Percentiles rank a stretch among this genome's conserved stretches.
Conservation (phyloP, 2,888 invertebrate species). For the Mimumesa dahlbomi region DNA sequence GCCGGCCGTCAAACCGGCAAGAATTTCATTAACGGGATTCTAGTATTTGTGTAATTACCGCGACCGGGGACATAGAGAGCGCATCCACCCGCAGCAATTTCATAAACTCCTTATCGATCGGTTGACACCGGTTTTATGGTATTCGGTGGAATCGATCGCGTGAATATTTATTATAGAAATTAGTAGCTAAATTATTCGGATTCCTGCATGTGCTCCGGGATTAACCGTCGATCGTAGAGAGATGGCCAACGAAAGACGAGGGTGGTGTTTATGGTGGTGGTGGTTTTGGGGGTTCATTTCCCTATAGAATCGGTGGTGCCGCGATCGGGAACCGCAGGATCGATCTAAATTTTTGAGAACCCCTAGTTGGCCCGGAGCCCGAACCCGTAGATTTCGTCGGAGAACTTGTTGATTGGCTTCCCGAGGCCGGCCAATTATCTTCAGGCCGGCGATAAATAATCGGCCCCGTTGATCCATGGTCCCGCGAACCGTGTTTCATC, state of each 20-base stretch:
- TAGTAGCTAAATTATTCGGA: not conserved
- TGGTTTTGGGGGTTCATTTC: not conserved
- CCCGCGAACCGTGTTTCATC: slow-evolving; percentile 22
- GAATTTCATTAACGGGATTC: slow-evolving; percentile 12
- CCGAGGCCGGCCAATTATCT: slow-evolving; percentile 52
- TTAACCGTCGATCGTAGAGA: no score
- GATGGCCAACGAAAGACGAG: no score
- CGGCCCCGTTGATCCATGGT: slow-evolving; percentile 25
- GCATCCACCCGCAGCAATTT: not conserved
- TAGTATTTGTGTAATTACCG: slow-evolving; percentile 4
- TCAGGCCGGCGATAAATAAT: slow-evolving; percentile 47
- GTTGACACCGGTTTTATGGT: not conserved
- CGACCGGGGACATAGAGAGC: not conserved
- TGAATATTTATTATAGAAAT: not conserved
- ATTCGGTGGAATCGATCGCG: not conserved
- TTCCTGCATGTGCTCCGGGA: no score
- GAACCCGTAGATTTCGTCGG: slow-evolving; percentile 14
- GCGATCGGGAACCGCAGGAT: not conserved
- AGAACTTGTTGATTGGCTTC: slow-evolving; percentile 40
- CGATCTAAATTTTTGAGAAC: slow-evolving; percentile 1
- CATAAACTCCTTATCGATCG: not conserved
- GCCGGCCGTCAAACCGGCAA: slow-evolving; percentile 4
- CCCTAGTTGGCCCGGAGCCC: not conserved
- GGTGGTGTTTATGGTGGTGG: no score
- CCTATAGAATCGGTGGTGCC: not conserved